These are phyloP conservation scores for Araneus ventricosus DNA, from an alignment of 1,140 invertebrate genomes.

Conservation along the genomic window DNA sequence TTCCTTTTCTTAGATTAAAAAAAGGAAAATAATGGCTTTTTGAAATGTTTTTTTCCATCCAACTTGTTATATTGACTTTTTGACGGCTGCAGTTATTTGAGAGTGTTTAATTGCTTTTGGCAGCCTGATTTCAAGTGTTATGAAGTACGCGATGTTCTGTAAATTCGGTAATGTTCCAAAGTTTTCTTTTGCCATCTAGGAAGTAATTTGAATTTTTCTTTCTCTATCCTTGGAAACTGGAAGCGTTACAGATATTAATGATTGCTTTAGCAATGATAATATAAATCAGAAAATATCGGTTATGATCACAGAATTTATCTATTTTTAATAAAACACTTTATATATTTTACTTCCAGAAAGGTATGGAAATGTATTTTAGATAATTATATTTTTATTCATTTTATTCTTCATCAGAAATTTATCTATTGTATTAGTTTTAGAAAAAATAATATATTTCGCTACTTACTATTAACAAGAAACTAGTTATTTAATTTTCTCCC, in stretches of 20 bases:
- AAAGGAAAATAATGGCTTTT: constrained; percentile 9
- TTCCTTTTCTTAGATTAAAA: neutral
- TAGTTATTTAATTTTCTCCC: no score
- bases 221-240: neutral
- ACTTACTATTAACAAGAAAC: no score
- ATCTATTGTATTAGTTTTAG: no score
- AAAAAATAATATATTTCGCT: no score
- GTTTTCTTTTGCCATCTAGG: neutral
- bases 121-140: neutral
- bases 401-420: no score
- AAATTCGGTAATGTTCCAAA: neutral
- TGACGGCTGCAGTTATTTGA: constrained; percentile 2
- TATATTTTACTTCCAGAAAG: no score
- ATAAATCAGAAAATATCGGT: no score
- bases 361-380: no score
- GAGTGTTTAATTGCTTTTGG: constrained; percentile 10
- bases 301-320: no score
- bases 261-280: neutral
- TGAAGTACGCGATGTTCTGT: neutral
- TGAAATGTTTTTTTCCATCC: neutral
- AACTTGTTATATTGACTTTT: constrained; percentile 7
- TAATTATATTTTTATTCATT: no score
- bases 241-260: neutral
- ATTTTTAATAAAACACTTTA: no score
- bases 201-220: neutral